Percentiles rank a stretch among this genome's conserved stretches.
Conservation (phyloP, 1,140 invertebrate species). For the Andrena cerasifolii region DNA sequence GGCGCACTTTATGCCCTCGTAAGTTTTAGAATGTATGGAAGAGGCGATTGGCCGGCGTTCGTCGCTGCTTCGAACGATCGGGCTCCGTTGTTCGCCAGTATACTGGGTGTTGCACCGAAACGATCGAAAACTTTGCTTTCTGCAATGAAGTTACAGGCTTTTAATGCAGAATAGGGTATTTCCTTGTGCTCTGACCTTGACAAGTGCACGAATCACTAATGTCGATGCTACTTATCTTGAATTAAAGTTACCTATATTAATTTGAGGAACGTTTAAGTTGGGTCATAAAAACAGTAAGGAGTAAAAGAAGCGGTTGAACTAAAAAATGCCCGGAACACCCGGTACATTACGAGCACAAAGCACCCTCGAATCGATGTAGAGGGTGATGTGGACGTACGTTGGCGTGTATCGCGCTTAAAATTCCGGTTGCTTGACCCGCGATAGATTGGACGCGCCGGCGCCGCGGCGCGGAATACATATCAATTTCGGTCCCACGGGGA, state of each 20-base stretch:
- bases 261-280: too few relatives aligned
- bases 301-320: not conserved
- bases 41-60: constrained; percentile 60
- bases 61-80: constrained; percentile 22
- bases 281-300: too few relatives aligned
- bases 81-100: not conserved
- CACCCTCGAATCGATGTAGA: constrained; percentile 10
- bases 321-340: not conserved
- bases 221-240: too few relatives aligned
- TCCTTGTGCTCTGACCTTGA: too few relatives aligned
- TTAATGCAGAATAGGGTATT: too few relatives aligned
- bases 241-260: too few relatives aligned
- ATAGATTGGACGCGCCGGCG: constrained; percentile 81
- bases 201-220: too few relatives aligned
- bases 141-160: not conserved
- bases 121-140: not conserved
- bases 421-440: constrained; percentile 82
- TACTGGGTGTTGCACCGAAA: constrained; percentile 12
- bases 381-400: constrained; percentile 18
- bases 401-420: constrained; percentile 79
- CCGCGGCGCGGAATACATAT: constrained; percentile 81
- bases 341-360: not conserved
- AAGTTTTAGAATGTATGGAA: constrained; percentile 73
- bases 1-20: constrained; percentile 79
- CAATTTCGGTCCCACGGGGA: constrained; percentile 80